phyloP scores from a whole-genome alignment of 2,113 vertebrate species.

The Oreochromis spilurus region DNA sequence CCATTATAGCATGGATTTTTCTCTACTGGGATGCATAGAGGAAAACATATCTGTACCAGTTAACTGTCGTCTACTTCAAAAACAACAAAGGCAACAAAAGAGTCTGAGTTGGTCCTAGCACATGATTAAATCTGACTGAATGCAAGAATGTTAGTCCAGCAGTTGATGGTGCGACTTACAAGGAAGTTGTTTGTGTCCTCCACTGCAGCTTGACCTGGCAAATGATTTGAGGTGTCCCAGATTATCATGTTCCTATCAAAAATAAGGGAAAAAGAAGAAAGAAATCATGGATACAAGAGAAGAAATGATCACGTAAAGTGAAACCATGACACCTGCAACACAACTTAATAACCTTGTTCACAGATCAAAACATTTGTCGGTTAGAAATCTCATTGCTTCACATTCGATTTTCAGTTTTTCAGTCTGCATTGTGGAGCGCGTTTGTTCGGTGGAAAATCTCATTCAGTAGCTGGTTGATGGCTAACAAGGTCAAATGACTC shows the following conservation, averaged over 20 bases:
- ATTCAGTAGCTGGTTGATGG: constrained; percentile 43
- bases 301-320: neutral
- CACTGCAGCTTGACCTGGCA: neutral
- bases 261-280: neutral
- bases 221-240: neutral
- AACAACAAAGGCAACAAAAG: neutral
- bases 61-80: neutral
- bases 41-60: neutral
- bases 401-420: constrained; percentile 41
- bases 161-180: neutral
- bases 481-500: constrained; percentile 65
- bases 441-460: constrained; percentile 44
- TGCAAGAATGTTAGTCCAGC: neutral
- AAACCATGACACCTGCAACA: neutral
- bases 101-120: neutral
- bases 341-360: neutral
- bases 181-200: neutral
- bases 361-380: neutral
- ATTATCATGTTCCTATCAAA: neutral
- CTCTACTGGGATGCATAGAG: neutral
- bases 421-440: neutral
- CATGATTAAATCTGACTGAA: neutral
- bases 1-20: neutral
- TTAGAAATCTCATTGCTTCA: neutral
- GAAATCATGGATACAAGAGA: neutral